Percentiles rank a stretch among this genome's conserved stretches.
These are phyloP conservation scores for human DNA, from an alignment of 2,113 vertebrate species.

Conservation along the genomic window GRCh38 chr5:164517001-164517500, in stretches of 20 bases:
- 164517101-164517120: constrained; percentile 84
- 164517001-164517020: constrained; percentile 79
- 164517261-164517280: constrained; percentile 73
- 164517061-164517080: constrained; percentile 83
- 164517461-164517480: not conserved
- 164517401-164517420: not conserved
- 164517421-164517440: not conserved
- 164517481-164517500: not conserved
- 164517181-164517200: constrained; percentile 85
- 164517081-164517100: constrained; percentile 79
- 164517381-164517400: not conserved
- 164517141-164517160: constrained; percentile 84
- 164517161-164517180: constrained; percentile 83
- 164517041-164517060: constrained; percentile 83
- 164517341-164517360: not conserved
- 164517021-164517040: constrained; percentile 84
- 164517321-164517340: not conserved
- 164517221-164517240: constrained; percentile 82
- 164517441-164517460: not conserved
- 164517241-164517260: constrained; percentile 81
- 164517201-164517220: constrained; percentile 84
- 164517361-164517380: not conserved
- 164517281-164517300: constrained; percentile 32
- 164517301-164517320: constrained; percentile 31
- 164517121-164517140: constrained; percentile 79